Evolutionary conservation across 2,888 invertebrate genomes (phyloP).

Genomic region (Pecten maximus): DNA sequence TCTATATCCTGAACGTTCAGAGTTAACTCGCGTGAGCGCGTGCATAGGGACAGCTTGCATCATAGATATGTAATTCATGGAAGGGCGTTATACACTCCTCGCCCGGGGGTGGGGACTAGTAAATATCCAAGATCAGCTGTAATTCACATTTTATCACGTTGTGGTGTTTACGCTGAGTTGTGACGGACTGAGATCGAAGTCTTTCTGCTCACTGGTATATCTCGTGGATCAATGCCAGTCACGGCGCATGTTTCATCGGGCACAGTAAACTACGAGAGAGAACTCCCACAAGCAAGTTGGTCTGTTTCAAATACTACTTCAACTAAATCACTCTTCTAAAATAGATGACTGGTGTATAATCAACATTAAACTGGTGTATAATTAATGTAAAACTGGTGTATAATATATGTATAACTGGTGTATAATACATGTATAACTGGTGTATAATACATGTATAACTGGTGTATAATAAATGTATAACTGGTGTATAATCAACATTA

Average conservation of each 20-base stretch:
- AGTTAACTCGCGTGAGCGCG: conserved; percentile 18
- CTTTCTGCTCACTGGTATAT: background rate
- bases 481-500: too few relatives aligned
- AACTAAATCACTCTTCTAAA: too few relatives aligned
- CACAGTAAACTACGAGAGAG: background rate
- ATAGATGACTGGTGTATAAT: too few relatives aligned
- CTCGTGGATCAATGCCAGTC: background rate
- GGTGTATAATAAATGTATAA: too few relatives aligned
- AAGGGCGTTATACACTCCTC: conserved; percentile 19
- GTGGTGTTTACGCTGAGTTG: conserved; percentile 7
- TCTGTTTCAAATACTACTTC: too few relatives aligned
- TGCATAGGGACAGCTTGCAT: conserved; percentile 35
- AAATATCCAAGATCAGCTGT: background rate
- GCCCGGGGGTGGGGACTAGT: conserved; percentile 26
- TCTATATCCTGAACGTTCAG: conserved; percentile 24
- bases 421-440: too few relatives aligned
- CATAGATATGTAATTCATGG: conserved; percentile 18
- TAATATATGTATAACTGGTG: too few relatives aligned
- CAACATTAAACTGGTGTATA: too few relatives aligned
- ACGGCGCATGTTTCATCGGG: background rate
- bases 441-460: too few relatives aligned
- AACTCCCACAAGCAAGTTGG: background rate
- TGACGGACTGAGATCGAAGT: background rate
- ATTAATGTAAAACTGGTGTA: too few relatives aligned
- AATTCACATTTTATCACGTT: conserved; percentile 35